Evolutionary conservation across 2,797 vertebrate species (phyloP).

Genomic region (Urocyon cinereoargenteus): DNA sequence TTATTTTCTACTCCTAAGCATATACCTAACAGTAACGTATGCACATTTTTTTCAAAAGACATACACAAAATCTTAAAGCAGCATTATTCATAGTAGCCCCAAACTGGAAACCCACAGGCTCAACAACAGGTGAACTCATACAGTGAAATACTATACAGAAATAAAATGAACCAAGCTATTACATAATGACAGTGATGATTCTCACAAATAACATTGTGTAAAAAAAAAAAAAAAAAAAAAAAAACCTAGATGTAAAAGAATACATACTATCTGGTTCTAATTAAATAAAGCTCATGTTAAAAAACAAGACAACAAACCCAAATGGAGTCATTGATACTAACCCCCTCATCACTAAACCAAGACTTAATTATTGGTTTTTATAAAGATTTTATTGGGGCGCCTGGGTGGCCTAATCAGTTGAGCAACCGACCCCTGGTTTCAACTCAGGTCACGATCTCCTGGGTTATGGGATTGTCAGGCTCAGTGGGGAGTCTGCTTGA

Average conservation of each 20-base stretch:
- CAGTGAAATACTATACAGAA: not conserved
- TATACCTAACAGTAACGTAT: not conserved
- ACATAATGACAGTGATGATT: not conserved
- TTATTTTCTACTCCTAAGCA: slow-evolving; percentile 52
- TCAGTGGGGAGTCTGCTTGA: not conserved
- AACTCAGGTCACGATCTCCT: not conserved
- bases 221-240: slow-evolving; percentile 41
- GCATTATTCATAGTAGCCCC: not conserved
- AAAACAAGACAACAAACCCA: not conserved
- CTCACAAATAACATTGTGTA: slow-evolving; percentile 6
- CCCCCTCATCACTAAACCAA: not conserved
- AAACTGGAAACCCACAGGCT: not conserved
- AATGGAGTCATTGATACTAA: not conserved
- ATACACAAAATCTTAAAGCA: not conserved
- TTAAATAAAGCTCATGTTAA: not conserved
- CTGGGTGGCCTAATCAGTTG: not conserved
- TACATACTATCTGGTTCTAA: not conserved
- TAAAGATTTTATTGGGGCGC: not conserved
- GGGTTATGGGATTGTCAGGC: not conserved
- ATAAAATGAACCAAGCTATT: slow-evolving; percentile 23
- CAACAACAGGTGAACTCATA: not conserved
- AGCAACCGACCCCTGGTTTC: not conserved
- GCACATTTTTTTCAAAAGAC: not conserved
- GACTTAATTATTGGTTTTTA: not conserved
- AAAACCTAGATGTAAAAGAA: not conserved